Conservation (phyloP, 2,797 vertebrate genomes). For the Parauchenoglanis ngamensis region DNA sequence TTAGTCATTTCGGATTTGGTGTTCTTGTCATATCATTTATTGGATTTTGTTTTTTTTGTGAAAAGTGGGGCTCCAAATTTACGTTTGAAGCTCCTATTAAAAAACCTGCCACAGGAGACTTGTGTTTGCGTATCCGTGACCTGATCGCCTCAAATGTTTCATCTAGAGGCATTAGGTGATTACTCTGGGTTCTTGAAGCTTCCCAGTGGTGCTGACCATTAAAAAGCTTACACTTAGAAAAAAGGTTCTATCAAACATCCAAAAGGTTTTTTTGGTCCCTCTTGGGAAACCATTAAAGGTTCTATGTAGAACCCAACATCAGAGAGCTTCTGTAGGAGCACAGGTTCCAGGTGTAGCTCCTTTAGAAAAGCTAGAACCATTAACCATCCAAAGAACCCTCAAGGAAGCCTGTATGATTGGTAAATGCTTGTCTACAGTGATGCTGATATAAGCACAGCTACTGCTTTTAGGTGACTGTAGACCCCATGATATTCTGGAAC, state of each 20-base stretch:
- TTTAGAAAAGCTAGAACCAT: neutral
- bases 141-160: neutral
- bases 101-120: neutral
- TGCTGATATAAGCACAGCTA: neutral
- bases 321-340: neutral
- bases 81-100: neutral
- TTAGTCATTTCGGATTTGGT: neutral
- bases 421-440: neutral
- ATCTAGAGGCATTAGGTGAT: neutral
- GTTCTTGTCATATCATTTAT: neutral
- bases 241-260: neutral
- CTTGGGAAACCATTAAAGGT: neutral
- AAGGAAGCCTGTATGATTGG: neutral
- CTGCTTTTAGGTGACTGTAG: neutral
- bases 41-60: neutral
- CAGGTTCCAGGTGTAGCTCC: neutral
- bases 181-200: neutral
- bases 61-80: neutral
- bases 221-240: neutral
- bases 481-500: neutral
- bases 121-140: neutral
- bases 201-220: neutral
- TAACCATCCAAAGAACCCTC: too few relatives aligned
- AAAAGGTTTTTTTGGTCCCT: neutral
- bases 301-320: neutral